phyloP scores from a whole-genome alignment of 2,113 vertebrate species.

The Labeo rohita region DNA sequence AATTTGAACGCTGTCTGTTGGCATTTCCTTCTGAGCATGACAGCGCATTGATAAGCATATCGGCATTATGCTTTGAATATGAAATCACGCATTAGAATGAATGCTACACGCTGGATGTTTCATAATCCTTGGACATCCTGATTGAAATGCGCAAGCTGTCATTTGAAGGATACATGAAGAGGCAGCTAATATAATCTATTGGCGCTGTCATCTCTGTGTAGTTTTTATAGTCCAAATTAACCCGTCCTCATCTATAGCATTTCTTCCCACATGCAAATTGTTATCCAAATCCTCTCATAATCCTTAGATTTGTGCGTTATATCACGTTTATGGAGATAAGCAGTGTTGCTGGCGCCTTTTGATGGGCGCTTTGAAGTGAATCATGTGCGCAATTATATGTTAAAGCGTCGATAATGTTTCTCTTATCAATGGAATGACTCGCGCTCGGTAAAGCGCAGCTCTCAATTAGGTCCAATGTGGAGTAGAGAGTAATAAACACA shows the following conservation, averaged over 20 bases:
- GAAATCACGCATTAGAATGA: slow-evolving; percentile 44
- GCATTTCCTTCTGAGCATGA: slow-evolving; percentile 28
- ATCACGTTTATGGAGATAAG: slow-evolving; percentile 41
- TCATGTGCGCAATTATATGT: background rate
- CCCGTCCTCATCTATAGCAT: slow-evolving; percentile 18
- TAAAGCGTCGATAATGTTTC: slow-evolving; percentile 26
- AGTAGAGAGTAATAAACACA: slow-evolving; percentile 13
- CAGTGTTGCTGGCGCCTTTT: slow-evolving; percentile 40
- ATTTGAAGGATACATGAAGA: slow-evolving; percentile 46
- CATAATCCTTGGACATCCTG: slow-evolving; percentile 47
- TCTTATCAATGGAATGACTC: slow-evolving; percentile 44
- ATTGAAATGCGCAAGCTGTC: slow-evolving; percentile 46
- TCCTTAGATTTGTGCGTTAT: slow-evolving; percentile 37
- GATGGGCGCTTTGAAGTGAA: slow-evolving; percentile 38
- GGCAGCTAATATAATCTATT: slow-evolving; percentile 51
- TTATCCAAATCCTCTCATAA: slow-evolving; percentile 45
- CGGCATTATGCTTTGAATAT: slow-evolving; percentile 47
- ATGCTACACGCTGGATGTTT: slow-evolving; percentile 40
- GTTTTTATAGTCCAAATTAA: slow-evolving; percentile 49
- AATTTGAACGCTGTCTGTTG: slow-evolving; percentile 26
- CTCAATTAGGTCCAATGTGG: background rate
- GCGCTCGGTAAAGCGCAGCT: slow-evolving; percentile 29
- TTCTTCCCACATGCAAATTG: slow-evolving; percentile 39
- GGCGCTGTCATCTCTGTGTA: slow-evolving; percentile 22
- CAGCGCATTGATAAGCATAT: slow-evolving; percentile 42